Evolutionary conservation across 2,113 vertebrate species (phyloP).

Genomic region (Dicrurus megarhynchus): DNA sequence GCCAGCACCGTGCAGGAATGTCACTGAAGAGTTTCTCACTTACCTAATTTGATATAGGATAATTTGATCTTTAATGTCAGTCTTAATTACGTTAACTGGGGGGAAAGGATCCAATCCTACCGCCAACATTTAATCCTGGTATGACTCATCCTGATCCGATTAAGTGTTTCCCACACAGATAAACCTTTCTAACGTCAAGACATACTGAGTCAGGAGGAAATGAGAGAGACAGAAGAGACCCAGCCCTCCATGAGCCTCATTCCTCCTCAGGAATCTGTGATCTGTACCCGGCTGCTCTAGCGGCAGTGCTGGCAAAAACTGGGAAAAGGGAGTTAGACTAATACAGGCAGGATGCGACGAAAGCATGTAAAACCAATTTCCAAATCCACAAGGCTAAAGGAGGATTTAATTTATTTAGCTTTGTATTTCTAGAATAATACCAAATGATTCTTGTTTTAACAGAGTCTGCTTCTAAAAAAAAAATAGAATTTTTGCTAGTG

Average conservation of each 20-base stretch:
- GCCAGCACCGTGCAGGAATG: background rate
- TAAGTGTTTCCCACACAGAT: slow-evolving; percentile 14
- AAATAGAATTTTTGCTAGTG: background rate
- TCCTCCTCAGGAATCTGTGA: background rate
- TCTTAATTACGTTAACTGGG: background rate
- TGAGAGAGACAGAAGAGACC: background rate
- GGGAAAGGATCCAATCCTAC: background rate
- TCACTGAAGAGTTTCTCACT: background rate
- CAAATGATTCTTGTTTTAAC: slow-evolving; percentile 8
- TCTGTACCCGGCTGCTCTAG: background rate
- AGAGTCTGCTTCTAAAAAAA: background rate
- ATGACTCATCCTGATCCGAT: slow-evolving; percentile 24
- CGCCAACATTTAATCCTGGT: background rate
- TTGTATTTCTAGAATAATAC: slow-evolving; percentile 13
- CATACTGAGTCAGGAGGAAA: background rate
- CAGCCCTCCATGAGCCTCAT: background rate
- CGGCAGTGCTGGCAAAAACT: background rate
- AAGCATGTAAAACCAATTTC: slow-evolving; percentile 48
- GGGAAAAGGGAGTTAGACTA: background rate
- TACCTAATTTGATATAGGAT: background rate
- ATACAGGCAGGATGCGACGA: background rate
- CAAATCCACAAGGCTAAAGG: background rate
- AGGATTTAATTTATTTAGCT: slow-evolving; percentile 21
- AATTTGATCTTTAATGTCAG: slow-evolving; percentile 18
- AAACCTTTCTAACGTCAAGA: slow-evolving; percentile 5